Base-by-base conservation (phyloP, 2,797 vertebrate genomes). In the Amblyopsis hoosieri region DNA sequence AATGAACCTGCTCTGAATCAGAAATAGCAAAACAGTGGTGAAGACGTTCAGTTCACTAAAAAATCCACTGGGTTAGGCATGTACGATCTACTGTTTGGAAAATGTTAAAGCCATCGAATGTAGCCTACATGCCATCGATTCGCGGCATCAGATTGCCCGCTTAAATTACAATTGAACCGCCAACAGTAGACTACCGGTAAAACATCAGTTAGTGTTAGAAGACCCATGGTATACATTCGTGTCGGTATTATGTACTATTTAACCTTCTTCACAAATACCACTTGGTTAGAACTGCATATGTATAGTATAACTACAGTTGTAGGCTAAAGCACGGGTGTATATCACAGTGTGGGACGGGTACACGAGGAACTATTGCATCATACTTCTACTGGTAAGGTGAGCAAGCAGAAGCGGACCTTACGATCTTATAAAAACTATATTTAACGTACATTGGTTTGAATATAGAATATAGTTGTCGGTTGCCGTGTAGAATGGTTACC, bases 341-440 rank as follows among this genome's bases (percentile, higher is more conserved):
- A 3, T 23, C 19, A 23, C 19, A 23, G 3, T 23, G 3, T 3
- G 2, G 2, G 23, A 23, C 19, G 19, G 23, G 58, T 59, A 64
- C 74, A 74, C 37, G 67, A 47, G 73, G 67, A 1, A 50, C 1
- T 64, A 89, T 91, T 91, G 88, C 88, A 57, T 91, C 87, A 91
- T 2, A 12, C 37, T 56, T 12, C 5, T 17, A 46, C 12, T 3
- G 14, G 12, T 47, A 10, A 15, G 45, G 46, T 50, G 58, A 60
- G n/a, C n/a, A 23, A 11, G 6, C n/a, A 45, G 57, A 58, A 13
- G 15, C 33, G 12, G n/a, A 37, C 6, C 37, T 37, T 3, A 9
- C 37, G 37, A 37, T 37, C 37, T 37, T 37, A 37, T 37, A 23
- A 23, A 23, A 23, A 23, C 3, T 3, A 23, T 23, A 23, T 23